phyloP scores from a whole-genome alignment of 2,113 vertebrate genomes.

The Gavialis gangeticus region DNA sequence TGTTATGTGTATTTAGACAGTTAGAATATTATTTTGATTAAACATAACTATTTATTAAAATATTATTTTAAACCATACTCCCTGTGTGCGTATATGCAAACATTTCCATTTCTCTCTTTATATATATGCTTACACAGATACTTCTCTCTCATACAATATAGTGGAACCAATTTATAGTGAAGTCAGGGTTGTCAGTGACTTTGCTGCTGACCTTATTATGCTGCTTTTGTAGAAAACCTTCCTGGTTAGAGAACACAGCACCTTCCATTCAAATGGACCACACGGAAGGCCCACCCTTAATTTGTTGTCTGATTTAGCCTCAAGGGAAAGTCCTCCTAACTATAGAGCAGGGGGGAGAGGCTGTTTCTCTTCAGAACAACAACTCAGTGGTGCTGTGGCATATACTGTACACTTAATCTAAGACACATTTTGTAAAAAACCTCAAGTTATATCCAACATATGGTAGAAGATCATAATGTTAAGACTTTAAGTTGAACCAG shows the following conservation, averaged over 20 bases:
- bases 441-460: conserved; percentile 81
- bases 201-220: conserved; percentile 67
- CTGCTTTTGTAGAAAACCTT: conserved; percentile 69
- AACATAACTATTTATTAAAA: background rate
- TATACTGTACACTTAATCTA: conserved; percentile 74
- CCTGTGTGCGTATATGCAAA: rapidly evolving
- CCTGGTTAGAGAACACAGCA: conserved; percentile 41
- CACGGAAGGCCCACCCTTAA: conserved; percentile 80
- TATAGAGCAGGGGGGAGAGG: conserved; percentile 36
- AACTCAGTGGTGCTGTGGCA: conserved; percentile 58
- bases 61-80: background rate
- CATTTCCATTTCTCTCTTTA: background rate
- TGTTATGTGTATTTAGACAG: background rate
- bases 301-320: conserved; percentile 70
- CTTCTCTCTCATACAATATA: background rate
- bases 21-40: background rate
- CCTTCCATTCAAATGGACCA: conserved; percentile 78
- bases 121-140: background rate
- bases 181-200: conserved; percentile 51
- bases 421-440: conserved; percentile 79
- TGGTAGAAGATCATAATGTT: conserved; percentile 79
- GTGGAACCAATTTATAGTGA: background rate
- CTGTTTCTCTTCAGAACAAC: conserved; percentile 65
- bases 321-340: conserved; percentile 55
- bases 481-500: conserved; percentile 79